Evolutionary conservation across 23 tunicate species (phyloP).

Genomic region (Clavelina lepadiformis): DNA sequence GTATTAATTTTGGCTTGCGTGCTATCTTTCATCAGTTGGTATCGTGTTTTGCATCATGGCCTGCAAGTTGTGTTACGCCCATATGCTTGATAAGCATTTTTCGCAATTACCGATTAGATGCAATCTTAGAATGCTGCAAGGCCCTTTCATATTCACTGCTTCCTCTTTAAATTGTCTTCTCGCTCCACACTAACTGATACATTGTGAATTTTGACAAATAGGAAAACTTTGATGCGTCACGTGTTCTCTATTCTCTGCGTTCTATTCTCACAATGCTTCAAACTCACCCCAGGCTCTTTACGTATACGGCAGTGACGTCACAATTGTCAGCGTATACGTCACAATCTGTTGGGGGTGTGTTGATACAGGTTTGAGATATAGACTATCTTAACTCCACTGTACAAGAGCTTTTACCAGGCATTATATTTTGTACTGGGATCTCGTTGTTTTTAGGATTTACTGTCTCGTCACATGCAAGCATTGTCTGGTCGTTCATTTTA

Average conservation of each 20-base stretch:
- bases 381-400: not conserved
- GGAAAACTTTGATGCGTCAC: slow-evolving; percentile 62
- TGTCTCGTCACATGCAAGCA: slow-evolving; percentile 60
- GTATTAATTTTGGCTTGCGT: too few species aligned
- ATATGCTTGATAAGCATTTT: too few species aligned
- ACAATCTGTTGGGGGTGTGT: not conserved
- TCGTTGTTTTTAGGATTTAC: slow-evolving; percentile 48
- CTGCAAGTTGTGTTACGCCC: too few species aligned
- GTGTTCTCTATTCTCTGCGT: slow-evolving; percentile 55
- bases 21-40: too few species aligned
- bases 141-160: too few species aligned
- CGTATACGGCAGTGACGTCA: slow-evolving; percentile 56
- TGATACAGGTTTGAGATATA: not conserved
- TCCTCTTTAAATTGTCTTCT: too few species aligned
- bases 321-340: slow-evolving; percentile 23
- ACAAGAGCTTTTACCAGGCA: not conserved
- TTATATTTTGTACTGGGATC: not conserved
- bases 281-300: slow-evolving; percentile 58
- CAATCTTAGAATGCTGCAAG: too few species aligned
- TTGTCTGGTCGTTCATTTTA: slow-evolving; percentile 46
- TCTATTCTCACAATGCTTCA: slow-evolving; percentile 41
- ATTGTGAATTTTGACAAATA: too few species aligned
- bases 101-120: too few species aligned
- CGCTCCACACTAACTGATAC: too few species aligned
- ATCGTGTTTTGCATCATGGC: too few species aligned